Evolutionary conservation across 2,888 invertebrate genomes (phyloP).

Genomic region (Emmelina monodactyla): DNA sequence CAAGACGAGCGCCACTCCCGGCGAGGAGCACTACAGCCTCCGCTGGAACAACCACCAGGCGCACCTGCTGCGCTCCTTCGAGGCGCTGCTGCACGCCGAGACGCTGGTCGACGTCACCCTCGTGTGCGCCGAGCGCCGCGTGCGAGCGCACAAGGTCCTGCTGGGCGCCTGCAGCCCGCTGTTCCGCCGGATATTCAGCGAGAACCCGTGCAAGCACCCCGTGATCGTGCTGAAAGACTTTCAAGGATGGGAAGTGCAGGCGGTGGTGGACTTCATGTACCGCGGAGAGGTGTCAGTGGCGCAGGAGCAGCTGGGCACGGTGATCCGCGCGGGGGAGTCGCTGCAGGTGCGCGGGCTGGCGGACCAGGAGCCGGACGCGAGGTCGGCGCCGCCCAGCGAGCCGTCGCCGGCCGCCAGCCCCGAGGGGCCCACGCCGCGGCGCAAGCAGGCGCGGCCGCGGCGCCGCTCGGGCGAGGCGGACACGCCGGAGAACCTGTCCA

Average conservation of each 20-base stretch:
- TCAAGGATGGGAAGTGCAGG: conserved; percentile 87
- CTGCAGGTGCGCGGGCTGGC: conserved; percentile 84
- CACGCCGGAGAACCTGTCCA: conserved; percentile 68
- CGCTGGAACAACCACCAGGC: conserved; percentile 95
- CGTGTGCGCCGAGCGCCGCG: conserved; percentile 84
- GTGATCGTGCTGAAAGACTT: conserved; percentile 92
- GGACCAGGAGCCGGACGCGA: conserved; percentile 59
- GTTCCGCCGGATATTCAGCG: conserved; percentile 87
- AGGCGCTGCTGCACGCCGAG: conserved; percentile 86
- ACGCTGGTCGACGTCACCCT: conserved; percentile 89
- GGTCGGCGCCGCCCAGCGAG: conserved; percentile 49
- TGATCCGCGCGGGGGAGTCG: conserved; percentile 88
- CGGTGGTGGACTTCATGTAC: conserved; percentile 93
- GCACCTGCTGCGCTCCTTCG: conserved; percentile 87
- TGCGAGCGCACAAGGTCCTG: conserved; percentile 91
- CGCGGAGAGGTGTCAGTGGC: conserved; percentile 90
- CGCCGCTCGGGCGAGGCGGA: conserved; percentile 81
- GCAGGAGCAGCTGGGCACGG: conserved; percentile 81
- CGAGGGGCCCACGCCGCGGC: conserved; percentile 80
- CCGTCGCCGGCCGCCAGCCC: conserved; percentile 65
- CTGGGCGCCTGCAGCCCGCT: conserved; percentile 89
- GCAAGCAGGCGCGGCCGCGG: conserved; percentile 86
- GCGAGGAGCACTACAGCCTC: conserved; percentile 86
- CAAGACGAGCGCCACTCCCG: conserved; percentile 44
- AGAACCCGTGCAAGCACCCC: conserved; percentile 93